These are phyloP conservation scores for Nomada ferruginata DNA, from an alignment of 2,888 invertebrate species.

Conservation along the genomic window DNA sequence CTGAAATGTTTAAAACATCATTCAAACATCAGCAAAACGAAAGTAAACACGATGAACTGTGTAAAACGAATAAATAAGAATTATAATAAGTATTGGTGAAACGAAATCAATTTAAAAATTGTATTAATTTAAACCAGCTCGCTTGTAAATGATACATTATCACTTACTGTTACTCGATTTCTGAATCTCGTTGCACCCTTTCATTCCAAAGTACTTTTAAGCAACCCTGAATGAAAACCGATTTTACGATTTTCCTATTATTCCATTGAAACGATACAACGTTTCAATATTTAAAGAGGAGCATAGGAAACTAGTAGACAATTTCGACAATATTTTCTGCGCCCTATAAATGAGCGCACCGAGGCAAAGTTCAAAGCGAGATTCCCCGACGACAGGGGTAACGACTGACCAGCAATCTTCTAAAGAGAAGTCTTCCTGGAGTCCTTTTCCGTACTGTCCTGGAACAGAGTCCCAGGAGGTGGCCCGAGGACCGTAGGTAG, in stretches of 20 bases:
- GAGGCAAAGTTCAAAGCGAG: constrained; percentile 40
- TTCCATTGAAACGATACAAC: not conserved
- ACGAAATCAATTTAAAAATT: not conserved
- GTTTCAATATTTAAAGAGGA: not conserved
- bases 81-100: not conserved
- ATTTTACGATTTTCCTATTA: not conserved
- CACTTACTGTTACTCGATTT: no score
- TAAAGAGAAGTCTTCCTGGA: constrained; percentile 82
- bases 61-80: not conserved
- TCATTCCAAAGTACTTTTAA: no score
- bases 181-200: no score
- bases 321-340: not conserved
- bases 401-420: constrained; percentile 76
- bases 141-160: no score
- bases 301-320: not conserved
- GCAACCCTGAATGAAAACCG: no score
- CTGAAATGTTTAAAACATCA: no score
- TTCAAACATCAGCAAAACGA: no score
- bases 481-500: constrained; percentile 77
- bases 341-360: constrained; percentile 15
- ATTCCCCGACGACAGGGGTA: constrained; percentile 50
- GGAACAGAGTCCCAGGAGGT: constrained; percentile 79
- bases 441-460: constrained; percentile 80
- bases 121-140: not conserved
- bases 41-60: not conserved